Percentiles rank a stretch among this genome's conserved stretches.
Evolutionary conservation across 2,797 vertebrate genomes (phyloP).

Genomic region (Scarus forsteni): DNA sequence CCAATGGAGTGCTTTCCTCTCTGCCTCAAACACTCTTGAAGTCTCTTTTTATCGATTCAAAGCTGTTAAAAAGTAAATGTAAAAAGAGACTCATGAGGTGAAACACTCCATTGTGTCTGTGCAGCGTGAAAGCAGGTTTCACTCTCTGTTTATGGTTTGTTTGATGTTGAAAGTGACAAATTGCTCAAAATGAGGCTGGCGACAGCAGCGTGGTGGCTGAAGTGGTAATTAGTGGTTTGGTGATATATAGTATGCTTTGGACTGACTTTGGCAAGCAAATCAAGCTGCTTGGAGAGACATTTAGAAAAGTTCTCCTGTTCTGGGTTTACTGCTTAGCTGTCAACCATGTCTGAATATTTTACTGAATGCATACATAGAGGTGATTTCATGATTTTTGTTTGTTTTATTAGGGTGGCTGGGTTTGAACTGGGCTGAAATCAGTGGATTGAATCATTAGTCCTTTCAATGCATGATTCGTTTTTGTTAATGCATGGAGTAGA

Average conservation of each 20-base stretch:
- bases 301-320: constrained; percentile 28
- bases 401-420: constrained; percentile 38
- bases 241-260: constrained; percentile 51
- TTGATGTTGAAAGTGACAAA: constrained; percentile 67
- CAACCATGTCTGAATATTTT: constrained; percentile 12
- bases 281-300: constrained; percentile 47
- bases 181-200: constrained; percentile 48
- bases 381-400: neutral
- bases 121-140: constrained; percentile 74
- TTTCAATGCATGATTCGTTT: constrained; percentile 65
- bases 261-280: constrained; percentile 58
- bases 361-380: neutral
- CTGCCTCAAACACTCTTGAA: neutral
- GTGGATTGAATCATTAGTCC: constrained; percentile 7
- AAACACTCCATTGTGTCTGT: constrained; percentile 46
- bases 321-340: constrained; percentile 48
- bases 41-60: neutral
- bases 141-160: constrained; percentile 71
- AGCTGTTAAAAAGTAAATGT: neutral
- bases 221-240: constrained; percentile 62
- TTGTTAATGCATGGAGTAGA: constrained; percentile 68
- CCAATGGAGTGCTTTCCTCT: constrained; percentile 24
- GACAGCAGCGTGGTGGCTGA: constrained; percentile 61
- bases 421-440: constrained; percentile 38
- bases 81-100: neutral